These are phyloP conservation scores for Epinephelus moara DNA, from an alignment of 2,113 vertebrate genomes.

Conservation along the genomic window DNA sequence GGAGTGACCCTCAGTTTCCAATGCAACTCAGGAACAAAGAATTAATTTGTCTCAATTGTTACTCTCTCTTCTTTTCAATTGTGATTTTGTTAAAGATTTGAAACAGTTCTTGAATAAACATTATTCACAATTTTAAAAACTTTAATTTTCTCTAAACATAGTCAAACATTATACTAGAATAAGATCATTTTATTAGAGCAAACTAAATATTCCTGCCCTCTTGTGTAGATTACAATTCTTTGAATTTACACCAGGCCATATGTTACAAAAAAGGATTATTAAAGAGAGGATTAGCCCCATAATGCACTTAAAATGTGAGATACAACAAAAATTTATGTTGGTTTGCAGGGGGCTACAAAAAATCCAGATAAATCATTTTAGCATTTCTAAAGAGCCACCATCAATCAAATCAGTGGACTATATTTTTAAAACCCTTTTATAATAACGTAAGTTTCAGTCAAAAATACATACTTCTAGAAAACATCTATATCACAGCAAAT, in stretches of 20 bases:
- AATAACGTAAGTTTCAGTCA: background rate
- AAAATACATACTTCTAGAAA: background rate
- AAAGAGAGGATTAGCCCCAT: background rate
- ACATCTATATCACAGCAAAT: background rate
- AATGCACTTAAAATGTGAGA: background rate
- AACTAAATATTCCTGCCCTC: background rate
- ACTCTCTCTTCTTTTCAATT: conserved; percentile 23
- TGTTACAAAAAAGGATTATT: background rate
- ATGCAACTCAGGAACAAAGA: conserved; percentile 64
- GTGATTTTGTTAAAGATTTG: conserved; percentile 48
- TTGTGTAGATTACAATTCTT: background rate
- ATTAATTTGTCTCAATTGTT: conserved; percentile 75
- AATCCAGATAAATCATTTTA: background rate
- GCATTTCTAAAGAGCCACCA: background rate
- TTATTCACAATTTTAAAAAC: background rate
- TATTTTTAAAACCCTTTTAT: too few species aligned
- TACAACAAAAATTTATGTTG: background rate
- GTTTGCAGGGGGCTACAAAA: background rate
- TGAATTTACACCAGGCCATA: background rate
- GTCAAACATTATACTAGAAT: background rate
- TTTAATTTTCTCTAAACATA: background rate
- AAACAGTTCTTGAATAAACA: conserved; percentile 24
- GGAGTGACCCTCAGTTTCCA: conserved; percentile 62
- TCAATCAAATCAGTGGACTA: background rate
- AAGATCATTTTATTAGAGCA: background rate